phyloP scores from a whole-genome alignment of 2,888 invertebrate genomes.

The Antitype chi region DNA sequence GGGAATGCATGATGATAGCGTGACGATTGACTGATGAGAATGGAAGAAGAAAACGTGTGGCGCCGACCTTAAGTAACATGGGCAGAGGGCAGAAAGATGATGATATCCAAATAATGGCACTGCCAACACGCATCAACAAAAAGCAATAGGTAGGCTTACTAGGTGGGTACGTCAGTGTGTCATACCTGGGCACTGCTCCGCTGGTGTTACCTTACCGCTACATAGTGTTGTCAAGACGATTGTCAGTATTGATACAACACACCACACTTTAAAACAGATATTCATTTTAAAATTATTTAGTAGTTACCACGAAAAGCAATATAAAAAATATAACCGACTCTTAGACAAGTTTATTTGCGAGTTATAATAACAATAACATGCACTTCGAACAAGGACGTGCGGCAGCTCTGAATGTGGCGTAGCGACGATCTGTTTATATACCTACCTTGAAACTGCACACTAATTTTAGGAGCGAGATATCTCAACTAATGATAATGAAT shows the following conservation, averaged over 20 bases:
- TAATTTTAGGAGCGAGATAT: conserved; percentile 4
- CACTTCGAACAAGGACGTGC: conserved; percentile 1
- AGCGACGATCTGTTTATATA: conserved; percentile 42
- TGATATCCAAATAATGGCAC: too few relatives aligned
- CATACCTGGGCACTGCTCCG: conserved; percentile 74
- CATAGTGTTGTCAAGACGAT: conserved; percentile 29
- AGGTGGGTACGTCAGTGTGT: not conserved
- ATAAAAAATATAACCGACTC: not conserved
- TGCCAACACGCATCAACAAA: not conserved
- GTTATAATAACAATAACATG: not conserved
- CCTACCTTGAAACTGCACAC: conserved; percentile 7
- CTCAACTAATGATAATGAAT: not conserved
- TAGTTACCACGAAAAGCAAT: not conserved
- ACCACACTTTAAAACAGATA: conserved; percentile 23
- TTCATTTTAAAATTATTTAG: not conserved
- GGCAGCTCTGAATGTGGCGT: conserved; percentile 5
- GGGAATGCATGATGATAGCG: not conserved
- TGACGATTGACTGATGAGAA: not conserved
- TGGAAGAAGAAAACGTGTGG: too few relatives aligned
- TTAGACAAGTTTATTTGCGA: conserved; percentile 1
- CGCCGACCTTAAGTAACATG: too few relatives aligned
- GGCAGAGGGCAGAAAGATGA: not conserved
- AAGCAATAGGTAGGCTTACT: not conserved
- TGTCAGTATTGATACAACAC: conserved; percentile 23
- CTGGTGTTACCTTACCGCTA: conserved; percentile 62